A percentile compares a stretch with the other conserved stretches of the same genome.
phyloP scores from a whole-genome alignment of 2,797 vertebrate genomes.

The Danio choprae region DNA sequence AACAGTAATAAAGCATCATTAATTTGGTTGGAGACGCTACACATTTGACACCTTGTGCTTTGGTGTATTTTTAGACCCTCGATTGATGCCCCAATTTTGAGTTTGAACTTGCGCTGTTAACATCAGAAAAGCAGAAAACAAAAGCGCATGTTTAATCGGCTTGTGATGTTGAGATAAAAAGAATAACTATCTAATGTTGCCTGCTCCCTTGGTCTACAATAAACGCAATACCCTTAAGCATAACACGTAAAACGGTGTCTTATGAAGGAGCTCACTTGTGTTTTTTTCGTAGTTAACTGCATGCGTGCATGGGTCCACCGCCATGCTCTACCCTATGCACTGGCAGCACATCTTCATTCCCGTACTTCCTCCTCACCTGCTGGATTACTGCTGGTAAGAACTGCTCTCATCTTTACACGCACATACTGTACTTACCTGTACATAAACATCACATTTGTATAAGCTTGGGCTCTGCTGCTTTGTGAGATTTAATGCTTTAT shows the following conservation, averaged over 20 bases:
- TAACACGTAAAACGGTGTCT: not conserved
- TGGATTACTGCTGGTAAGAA: constrained; percentile 99
- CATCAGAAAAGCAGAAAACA: constrained; percentile 1
- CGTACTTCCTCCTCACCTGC: constrained; percentile 94
- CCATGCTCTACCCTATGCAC: constrained; percentile 97
- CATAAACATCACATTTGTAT: constrained; percentile 58
- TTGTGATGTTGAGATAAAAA: constrained; percentile 37
- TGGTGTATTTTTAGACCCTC: constrained; percentile 31
- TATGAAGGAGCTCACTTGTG: not conserved
- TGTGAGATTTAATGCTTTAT: not conserved
- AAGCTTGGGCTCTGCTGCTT: constrained; percentile 14
- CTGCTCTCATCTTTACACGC: constrained; percentile 16
- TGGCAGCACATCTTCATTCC: constrained; percentile 99
- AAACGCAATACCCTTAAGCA: constrained; percentile 18
- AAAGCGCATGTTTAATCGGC: not conserved
- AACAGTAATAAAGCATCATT: constrained; percentile 36
- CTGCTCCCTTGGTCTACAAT: constrained; percentile 28
- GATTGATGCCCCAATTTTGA: constrained; percentile 16
- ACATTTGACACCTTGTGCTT: constrained; percentile 31
- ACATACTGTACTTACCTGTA: constrained; percentile 3
- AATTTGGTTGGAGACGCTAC: constrained; percentile 15
- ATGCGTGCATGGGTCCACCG: constrained; percentile 93
- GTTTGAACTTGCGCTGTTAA: constrained; percentile 10
- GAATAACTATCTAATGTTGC: constrained; percentile 2
- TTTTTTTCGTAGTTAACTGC: constrained; percentile 87